These are phyloP conservation scores for Misgurnus anguillicaudatus DNA, from an alignment of 2,113 vertebrate species.

Conservation along the genomic window DNA sequence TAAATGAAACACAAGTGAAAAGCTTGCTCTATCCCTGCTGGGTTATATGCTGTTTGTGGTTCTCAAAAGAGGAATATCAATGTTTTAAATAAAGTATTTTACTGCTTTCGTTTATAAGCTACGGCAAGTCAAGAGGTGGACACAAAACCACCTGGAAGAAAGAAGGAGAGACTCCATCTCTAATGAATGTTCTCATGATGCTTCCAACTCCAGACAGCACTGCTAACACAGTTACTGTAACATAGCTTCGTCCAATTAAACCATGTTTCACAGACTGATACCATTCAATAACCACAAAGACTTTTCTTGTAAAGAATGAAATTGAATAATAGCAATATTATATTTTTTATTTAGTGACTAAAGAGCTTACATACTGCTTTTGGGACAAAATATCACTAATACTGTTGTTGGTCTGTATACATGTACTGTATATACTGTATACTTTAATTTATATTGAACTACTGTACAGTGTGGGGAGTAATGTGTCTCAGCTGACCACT, in stretches of 20 bases:
- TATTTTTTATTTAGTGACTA: too few species aligned
- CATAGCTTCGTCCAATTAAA: neutral
- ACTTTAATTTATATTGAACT: too few species aligned
- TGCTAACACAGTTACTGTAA: neutral
- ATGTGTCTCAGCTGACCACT: too few species aligned
- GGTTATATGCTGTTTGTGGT: neutral
- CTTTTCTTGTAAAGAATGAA: too few species aligned
- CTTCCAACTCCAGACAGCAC: conserved; percentile 3
- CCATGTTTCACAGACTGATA: too few species aligned
- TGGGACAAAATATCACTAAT: too few species aligned
- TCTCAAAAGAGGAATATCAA: conserved; percentile 25
- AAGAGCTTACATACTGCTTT: too few species aligned
- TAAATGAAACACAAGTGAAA: conserved; percentile 19
- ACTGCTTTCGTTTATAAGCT: conserved; percentile 1
- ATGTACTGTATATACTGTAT: too few species aligned
- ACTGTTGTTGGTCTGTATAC: too few species aligned
- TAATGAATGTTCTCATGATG: conserved; percentile 29
- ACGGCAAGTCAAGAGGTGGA: conserved; percentile 7
- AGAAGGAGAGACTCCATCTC: neutral
- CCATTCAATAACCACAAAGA: neutral
- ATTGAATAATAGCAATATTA: too few species aligned
- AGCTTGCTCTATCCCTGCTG: neutral
- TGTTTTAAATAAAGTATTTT: conserved; percentile 36
- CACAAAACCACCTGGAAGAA: conserved; percentile 7
- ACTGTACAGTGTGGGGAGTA: too few species aligned